A percentile compares a stretch with the other conserved stretches of the same genome.
Evolutionary conservation across 2,113 vertebrate genomes (phyloP).

Genomic region (Stegostoma tigrinum): DNA sequence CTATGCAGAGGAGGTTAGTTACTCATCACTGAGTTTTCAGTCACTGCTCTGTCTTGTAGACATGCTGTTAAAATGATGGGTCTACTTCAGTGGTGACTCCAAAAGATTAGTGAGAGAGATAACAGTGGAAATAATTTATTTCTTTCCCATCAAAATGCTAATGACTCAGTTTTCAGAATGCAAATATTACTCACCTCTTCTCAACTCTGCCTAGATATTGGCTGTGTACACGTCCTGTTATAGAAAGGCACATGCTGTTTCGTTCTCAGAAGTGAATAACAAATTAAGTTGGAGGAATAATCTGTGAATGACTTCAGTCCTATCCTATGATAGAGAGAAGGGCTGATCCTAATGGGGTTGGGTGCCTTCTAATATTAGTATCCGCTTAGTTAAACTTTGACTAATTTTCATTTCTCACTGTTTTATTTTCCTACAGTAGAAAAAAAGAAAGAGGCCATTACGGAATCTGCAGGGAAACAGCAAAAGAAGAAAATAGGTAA

Average conservation of each 20-base stretch:
- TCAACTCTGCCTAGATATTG: not conserved
- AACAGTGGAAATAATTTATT: not conserved
- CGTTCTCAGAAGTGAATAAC: not conserved
- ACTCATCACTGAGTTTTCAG: not conserved
- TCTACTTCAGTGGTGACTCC: too few species aligned
- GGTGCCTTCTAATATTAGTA: not conserved
- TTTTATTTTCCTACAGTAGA: slow-evolving; percentile 66
- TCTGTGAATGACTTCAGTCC: not conserved
- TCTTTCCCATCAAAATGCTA: not conserved
- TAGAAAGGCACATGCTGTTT: not conserved
- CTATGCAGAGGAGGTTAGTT: not conserved
- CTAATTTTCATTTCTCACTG: slow-evolving; percentile 12
- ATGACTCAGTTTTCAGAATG: not conserved
- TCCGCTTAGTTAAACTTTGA: not conserved
- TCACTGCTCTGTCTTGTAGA: not conserved
- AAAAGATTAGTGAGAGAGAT: not conserved
- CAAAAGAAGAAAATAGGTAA: slow-evolving; percentile 98
- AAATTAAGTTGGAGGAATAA: not conserved
- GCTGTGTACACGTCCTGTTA: not conserved
- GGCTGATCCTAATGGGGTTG: not conserved
- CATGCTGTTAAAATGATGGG: not conserved
- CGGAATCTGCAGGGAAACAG: slow-evolving; percentile 89
- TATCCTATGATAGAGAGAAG: not conserved
- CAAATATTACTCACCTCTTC: not conserved
- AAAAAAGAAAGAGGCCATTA: slow-evolving; percentile 97